phyloP scores from a whole-genome alignment of 2,888 invertebrate species.

The Stenotaenia linearis region DNA sequence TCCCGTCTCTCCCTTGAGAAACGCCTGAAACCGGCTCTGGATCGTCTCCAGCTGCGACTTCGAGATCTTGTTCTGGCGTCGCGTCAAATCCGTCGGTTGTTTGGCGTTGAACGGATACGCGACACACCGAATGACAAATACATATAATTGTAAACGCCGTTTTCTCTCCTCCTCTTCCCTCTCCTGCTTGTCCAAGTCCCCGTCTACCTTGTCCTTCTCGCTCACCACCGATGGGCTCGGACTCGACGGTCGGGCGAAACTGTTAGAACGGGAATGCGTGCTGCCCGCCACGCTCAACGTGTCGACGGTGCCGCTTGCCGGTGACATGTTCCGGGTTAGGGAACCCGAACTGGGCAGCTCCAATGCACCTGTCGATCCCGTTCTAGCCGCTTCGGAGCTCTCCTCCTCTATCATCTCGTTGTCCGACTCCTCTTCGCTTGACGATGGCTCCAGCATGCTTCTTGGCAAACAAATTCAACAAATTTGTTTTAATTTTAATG shows the following conservation, averaged over 20 bases:
- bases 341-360: conserved; percentile 38
- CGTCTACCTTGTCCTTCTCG: conserved; percentile 48
- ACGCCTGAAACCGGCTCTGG: conserved; percentile 82
- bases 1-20: conserved; percentile 67
- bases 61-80: conserved; percentile 89
- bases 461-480: background rate
- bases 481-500: background rate
- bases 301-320: conserved; percentile 38
- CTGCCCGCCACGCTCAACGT: conserved; percentile 39
- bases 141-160: conserved; percentile 89
- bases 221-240: conserved; percentile 88
- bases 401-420: conserved; percentile 48
- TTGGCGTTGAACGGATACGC: conserved; percentile 99
- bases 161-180: conserved; percentile 95
- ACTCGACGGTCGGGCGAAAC: conserved; percentile 66
- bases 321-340: conserved; percentile 38
- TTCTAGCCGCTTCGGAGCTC: conserved; percentile 38
- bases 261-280: conserved; percentile 43
- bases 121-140: conserved; percentile 94
- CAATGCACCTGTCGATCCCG: conserved; percentile 37
- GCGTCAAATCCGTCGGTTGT: conserved; percentile 96
- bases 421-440: conserved; percentile 51
- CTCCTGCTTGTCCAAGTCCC: conserved; percentile 74
- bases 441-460: conserved; percentile 51
- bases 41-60: conserved; percentile 93